These are phyloP conservation scores for Todiramphus saurophagus DNA, from an alignment of 2,113 vertebrate species.

Conservation along the genomic window DNA sequence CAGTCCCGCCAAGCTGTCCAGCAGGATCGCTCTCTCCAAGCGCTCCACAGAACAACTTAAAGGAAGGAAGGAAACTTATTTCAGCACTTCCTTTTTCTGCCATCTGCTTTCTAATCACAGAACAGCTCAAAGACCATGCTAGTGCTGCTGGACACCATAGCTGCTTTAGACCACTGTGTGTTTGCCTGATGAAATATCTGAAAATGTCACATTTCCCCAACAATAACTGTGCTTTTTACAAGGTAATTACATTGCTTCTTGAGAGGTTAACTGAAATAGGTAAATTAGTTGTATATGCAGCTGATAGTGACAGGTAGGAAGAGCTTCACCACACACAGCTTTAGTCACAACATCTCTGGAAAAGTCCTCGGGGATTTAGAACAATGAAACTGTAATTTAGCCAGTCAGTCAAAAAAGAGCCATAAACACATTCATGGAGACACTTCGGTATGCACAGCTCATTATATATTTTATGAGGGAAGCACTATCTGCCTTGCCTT, in stretches of 20 bases:
- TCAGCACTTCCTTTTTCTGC: not conserved
- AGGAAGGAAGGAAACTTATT: not conserved
- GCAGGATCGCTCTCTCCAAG: not conserved
- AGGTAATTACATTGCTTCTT: not conserved
- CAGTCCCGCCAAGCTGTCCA: not conserved
- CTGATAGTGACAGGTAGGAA: slow-evolving; percentile 11
- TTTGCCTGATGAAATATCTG: not conserved
- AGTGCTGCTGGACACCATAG: not conserved
- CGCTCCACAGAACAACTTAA: not conserved
- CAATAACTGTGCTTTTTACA: not conserved
- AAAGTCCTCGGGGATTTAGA: slow-evolving; percentile 20
- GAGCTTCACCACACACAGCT: not conserved
- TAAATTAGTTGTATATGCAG: slow-evolving; percentile 29
- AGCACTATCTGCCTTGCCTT: slow-evolving; percentile 26
- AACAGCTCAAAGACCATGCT: not conserved
- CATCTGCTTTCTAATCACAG: not conserved
- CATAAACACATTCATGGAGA: slow-evolving; percentile 47
- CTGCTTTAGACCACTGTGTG: not conserved
- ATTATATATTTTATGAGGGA: slow-evolving; percentile 64
- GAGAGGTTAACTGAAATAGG: slow-evolving; percentile 16
- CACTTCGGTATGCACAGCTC: not conserved
- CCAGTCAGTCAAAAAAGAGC: slow-evolving; percentile 42
- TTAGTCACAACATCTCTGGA: slow-evolving; percentile 43
- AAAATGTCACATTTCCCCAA: not conserved
- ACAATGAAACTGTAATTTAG: slow-evolving; percentile 62